phyloP scores from a whole-genome alignment of 2,797 vertebrate species.

The Nasua narica region DNA sequence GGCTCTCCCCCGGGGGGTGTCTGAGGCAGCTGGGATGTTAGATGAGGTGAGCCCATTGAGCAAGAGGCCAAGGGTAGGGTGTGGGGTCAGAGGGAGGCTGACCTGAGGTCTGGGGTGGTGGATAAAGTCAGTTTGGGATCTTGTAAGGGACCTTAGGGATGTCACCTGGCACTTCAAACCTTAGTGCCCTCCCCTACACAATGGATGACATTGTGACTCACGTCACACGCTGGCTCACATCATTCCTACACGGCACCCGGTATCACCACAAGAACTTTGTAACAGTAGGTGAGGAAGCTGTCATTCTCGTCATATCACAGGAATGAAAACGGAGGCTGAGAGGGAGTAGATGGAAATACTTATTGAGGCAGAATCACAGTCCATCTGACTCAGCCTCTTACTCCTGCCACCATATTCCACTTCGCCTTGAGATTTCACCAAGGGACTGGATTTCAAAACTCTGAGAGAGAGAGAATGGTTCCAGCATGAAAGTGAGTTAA shows the following conservation, averaged over 20 bases:
- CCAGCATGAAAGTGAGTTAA: neutral
- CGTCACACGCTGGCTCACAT: neutral
- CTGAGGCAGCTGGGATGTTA: neutral
- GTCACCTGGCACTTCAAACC: neutral
- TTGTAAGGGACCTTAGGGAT: neutral
- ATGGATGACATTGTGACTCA: neutral
- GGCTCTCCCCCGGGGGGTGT: neutral
- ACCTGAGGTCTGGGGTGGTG: neutral
- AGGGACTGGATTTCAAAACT: conserved; percentile 1
- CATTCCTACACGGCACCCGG: neutral
- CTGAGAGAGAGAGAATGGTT: neutral
- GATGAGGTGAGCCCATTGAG: neutral
- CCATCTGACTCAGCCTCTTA: neutral
- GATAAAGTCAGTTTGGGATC: neutral
- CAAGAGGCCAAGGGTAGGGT: neutral
- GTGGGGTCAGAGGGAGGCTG: neutral
- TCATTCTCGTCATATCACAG: neutral
- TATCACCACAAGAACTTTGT: neutral
- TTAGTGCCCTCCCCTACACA: neutral
- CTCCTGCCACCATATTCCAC: neutral
- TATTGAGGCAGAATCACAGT: neutral
- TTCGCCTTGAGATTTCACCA: neutral
- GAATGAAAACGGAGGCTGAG: neutral
- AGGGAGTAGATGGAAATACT: neutral
- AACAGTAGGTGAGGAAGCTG: neutral